Evolutionary conservation across 1,140 invertebrate genomes (phyloP), one percentile per base, ranked within the genome.

Genomic region (Cydia strobilella): DNA sequence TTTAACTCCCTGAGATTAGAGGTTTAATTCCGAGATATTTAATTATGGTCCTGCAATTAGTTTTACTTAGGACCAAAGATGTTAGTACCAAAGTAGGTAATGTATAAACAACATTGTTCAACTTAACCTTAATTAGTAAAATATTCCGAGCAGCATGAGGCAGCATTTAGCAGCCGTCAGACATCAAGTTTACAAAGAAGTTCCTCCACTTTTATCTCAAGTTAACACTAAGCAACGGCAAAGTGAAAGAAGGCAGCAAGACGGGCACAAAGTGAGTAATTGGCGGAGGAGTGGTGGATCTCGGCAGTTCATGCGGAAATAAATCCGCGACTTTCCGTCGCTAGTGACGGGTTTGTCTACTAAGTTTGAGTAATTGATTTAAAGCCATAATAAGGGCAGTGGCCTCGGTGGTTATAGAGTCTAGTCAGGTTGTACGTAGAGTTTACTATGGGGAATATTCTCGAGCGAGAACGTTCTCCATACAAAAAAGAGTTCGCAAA

Each of bases 301-400:
- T 59, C 54, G 54, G 18, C 54, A 59, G 54, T 59, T 59, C 54
- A 59, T 59, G 54, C 54, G 54, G 54, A 59, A 59, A 23, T 59
- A 23, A 59, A 59, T 59, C 54, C 54, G 54, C 54, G 54, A 59
- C 18, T 59, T 59, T 20, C 20, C 54, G 51, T n/a, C 51, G 54
- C 54, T 59, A 59, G 54, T 59, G 54, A 59, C 23, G 54, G 54
- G 18, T 23, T 59, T 23, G 54, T 59, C 23, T 20, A 59, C 54
- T 23, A 7, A 18, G 15, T 54, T 59, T 59, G 54, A 10, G 18
- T 59, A 9, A 23, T 59, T 59, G 18, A 59, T 54, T 18, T 54
- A 54, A 54, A 18, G 15, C 5, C 7, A 10, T 39, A 10, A 12
- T 45, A 45, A 45, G 42, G 42, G 42, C 12, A 45, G 12, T 45